Base-by-base conservation (phyloP, 2,113 vertebrate genomes). In the Rhodinocichla rosea region DNA sequence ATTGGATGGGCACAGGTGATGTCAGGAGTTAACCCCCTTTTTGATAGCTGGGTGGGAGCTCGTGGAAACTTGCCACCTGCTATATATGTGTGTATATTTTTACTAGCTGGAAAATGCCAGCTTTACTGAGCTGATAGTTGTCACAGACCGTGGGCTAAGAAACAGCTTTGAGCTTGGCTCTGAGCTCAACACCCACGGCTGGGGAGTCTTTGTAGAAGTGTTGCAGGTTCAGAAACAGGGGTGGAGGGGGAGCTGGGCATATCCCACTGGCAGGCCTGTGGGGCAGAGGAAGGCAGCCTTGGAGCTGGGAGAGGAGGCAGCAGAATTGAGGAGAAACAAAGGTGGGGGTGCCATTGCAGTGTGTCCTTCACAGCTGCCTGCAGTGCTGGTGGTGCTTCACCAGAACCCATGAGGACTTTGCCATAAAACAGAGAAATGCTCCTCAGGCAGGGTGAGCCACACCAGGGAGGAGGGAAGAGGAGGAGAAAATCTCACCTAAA, bases 211-310 rank as follows among this genome's bases (percentile, higher is more conserved):
- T 83, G 67, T 77, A 13, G 68, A 77, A 71, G 71, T 19, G 12
- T 50, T 20, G 2, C 45, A 32, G 78, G 49, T 80, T 95, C 70
- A 17, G 62, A 56, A 65, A 7, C 7, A 8, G 0, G 2, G 14
- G 32, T 32, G 27, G 37, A 27, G 13, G 23, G 20, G 33, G 35
- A 89, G 63, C 55, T 49, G 47, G 65, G 68, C 19, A 3, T 35
- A 24, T 55, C 15, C 11, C 42, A 8, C 9, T 7, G 17, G 5
- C 3, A 3, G 26, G 44, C 33, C 62, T 0, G 0, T 8, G 8
- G 44, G 27, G 65, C 30, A 69, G 44, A 74, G 30, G 30, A 62
- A 55, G 39, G 74, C 52, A 18, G 82, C 69, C 90, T 44, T 44
- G 90, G 57, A 45, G 52, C 27, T 67, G 47, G 17, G 26, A 21